phyloP scores from a whole-genome alignment of 2,888 invertebrate genomes.

The Tricholauxania praeusta region DNA sequence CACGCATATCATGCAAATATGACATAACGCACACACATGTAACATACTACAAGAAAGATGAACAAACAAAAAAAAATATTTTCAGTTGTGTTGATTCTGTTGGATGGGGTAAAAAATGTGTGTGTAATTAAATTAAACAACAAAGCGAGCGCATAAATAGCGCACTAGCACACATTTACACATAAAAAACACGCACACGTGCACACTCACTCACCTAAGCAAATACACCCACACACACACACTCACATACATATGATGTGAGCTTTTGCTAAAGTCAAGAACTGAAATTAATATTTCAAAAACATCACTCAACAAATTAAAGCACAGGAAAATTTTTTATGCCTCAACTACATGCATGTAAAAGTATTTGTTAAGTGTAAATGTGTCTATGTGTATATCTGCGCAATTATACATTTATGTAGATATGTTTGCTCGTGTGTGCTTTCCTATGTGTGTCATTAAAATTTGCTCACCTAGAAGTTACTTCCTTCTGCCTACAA shows the following conservation, averaged over 20 bases:
- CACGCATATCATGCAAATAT: background rate
- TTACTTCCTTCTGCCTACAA: constrained; percentile 2
- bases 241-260: background rate
- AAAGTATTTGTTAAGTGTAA: background rate
- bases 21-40: background rate
- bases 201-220: no score
- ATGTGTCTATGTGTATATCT: background rate
- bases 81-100: background rate
- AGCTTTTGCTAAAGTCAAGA: constrained; percentile 6
- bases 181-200: background rate
- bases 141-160: constrained; percentile 35
- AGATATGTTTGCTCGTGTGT: constrained; percentile 18
- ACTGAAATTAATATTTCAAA: constrained; percentile 14
- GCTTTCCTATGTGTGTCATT: background rate
- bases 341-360: background rate
- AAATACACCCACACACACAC: constrained; percentile 2
- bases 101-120: background rate
- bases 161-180: constrained; percentile 1
- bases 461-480: constrained; percentile 2
- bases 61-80: no score
- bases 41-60: background rate
- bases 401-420: constrained; percentile 24
- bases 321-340: background rate
- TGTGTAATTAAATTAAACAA: constrained; percentile 38
- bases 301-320: constrained; percentile 35